Base-by-base conservation (phyloP, 1,140 invertebrate species). In the Hycleus phaleratus region DNA sequence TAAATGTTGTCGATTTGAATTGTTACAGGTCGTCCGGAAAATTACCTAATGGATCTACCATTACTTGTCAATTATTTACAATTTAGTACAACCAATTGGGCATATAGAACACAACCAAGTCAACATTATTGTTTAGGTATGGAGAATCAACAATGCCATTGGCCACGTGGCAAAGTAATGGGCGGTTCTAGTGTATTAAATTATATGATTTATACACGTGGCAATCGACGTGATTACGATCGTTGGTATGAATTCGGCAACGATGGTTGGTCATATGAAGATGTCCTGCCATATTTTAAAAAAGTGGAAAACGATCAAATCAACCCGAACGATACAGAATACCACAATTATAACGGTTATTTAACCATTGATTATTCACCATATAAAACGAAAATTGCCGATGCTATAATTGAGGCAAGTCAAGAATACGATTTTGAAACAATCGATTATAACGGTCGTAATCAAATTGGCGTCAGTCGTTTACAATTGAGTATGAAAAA, bases 131-230 rank as follows among this genome's bases (percentile, higher is more conserved):
- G 72, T 54, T 64, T 75, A 42, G 79, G 78, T 0, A 73, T 82
- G 66, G 74, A 74, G 0, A 70, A 78, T 44, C 60, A 69, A 25
- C 68, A 74, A 47, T 84, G 88, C 68, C 83, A 85, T 53, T 88
- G 82, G 82, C 85, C 88, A 0, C 74, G 86, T 48, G 87, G 87
- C 2, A 90, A 88, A 71, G 85, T 88, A 0, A 79, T 91, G 65
- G 92, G 92, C 6, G 92, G 93, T 1, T 91, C 87, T 0, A 90
- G 87, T 45, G 87, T 88, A 0, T 72, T 95, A 0, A 95, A 96
- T 69, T 93, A 91, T 58, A 92, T 96, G 93, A 90, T 94, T 42
- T 93, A 93, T 62, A 89, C 90, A 0, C 84, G 93, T 64, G 90
- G 91, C 3, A 76, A 88, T 71, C 75, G 78, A 25, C 68, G 68